Evolutionary conservation across 2,888 invertebrate species (phyloP).

Genomic region (Allolobophora icterica): DNA sequence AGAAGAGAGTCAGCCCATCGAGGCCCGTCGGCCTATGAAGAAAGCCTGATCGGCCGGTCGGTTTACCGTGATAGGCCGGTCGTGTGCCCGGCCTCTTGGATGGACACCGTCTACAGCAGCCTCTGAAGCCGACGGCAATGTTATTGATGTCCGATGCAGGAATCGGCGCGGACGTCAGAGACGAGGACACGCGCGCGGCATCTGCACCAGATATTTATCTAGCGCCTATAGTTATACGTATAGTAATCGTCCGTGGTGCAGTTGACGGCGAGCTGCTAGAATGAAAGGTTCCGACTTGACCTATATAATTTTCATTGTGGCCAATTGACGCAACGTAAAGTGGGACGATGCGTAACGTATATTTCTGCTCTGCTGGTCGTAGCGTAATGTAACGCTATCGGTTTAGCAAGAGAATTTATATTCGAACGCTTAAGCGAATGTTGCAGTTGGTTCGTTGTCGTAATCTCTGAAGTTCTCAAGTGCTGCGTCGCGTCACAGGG

Average conservation of each 20-base stretch:
- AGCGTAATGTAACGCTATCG: too few species aligned
- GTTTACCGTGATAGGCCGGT: background rate
- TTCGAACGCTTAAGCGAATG: too few species aligned
- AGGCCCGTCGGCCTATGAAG: background rate
- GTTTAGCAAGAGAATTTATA: too few species aligned
- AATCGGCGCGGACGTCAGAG: background rate
- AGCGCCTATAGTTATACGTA: background rate
- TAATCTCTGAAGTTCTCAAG: too few species aligned
- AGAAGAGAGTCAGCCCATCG: background rate
- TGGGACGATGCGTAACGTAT: too few species aligned
- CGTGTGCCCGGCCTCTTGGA: background rate
- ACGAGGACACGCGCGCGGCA: background rate
- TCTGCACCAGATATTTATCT: background rate
- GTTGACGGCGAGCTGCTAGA: background rate
- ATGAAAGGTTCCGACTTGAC: background rate
- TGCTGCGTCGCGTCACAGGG: too few species aligned
- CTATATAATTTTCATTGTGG: too few species aligned
- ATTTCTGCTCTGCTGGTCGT: too few species aligned
- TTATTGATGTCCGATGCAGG: conserved; percentile 17
- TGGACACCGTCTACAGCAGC: background rate
- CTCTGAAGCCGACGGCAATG: background rate
- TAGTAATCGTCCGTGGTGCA: background rate
- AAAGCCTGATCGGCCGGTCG: background rate
- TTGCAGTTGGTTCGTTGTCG: too few species aligned
- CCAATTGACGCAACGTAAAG: too few species aligned